phyloP scores from a whole-genome alignment of 2,888 invertebrate species.

The Cantharis lateralis region DNA sequence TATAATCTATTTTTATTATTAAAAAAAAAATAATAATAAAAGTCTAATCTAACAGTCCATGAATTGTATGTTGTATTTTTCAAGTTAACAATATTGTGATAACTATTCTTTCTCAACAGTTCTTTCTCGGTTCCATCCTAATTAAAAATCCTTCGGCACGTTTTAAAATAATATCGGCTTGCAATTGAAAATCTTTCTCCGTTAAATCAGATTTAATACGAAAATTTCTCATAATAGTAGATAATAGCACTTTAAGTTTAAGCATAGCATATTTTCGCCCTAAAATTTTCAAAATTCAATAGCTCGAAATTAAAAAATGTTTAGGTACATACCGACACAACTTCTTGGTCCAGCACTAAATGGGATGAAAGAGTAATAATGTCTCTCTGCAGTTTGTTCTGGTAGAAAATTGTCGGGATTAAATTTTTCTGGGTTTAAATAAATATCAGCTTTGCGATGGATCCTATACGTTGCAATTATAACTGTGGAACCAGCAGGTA shows the following conservation, averaged over 20 bases:
- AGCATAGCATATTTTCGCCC: conserved; percentile 81
- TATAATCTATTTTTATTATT: neutral
- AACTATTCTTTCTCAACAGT: neutral
- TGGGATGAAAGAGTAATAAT: conserved; percentile 80
- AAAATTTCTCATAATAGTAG: conserved; percentile 73
- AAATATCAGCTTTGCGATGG: conserved; percentile 69
- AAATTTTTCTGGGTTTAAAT: conserved; percentile 71
- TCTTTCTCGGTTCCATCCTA: conserved; percentile 68
- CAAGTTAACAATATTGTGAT: neutral
- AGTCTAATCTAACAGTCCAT: neutral
- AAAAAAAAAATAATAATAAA: neutral
- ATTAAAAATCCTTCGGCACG: conserved; percentile 75
- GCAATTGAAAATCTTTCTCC: conserved; percentile 70
- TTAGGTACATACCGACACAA: conserved; percentile 67
- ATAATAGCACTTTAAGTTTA: conserved; percentile 74
- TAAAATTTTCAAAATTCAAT: conserved; percentile 37
- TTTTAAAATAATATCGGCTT: conserved; percentile 76
- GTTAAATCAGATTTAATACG: conserved; percentile 65
- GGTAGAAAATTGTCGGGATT: conserved; percentile 82
- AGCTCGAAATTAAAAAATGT: neutral
- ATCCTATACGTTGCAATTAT: conserved; percentile 69
- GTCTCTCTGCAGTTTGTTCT: conserved; percentile 73
- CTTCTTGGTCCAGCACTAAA: conserved; percentile 83
- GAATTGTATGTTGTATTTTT: neutral
- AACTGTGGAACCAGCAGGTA: conserved; percentile 74